These are phyloP conservation scores for Megalonaias nervosa DNA, from an alignment of 1,140 invertebrate genomes.

Conservation along the genomic window DNA sequence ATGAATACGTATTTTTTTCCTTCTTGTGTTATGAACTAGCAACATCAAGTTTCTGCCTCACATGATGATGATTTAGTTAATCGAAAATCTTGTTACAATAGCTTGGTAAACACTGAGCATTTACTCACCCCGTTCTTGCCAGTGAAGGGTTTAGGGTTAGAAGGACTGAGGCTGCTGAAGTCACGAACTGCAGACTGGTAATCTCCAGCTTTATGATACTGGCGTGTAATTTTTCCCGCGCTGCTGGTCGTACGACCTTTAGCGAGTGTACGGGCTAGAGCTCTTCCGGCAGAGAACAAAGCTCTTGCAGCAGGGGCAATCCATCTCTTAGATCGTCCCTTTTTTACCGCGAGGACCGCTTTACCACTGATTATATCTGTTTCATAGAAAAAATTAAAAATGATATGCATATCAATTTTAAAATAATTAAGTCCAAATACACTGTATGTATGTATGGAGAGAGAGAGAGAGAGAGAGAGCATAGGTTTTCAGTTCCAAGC, in stretches of 20 bases:
- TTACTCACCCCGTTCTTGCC: not conserved
- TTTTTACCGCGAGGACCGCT: not conserved
- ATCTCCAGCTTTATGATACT: slow-evolving; percentile 1
- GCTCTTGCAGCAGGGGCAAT: not conserved
- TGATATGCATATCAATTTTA: no score
- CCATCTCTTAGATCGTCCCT: slow-evolving; percentile 3
- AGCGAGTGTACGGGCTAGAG: not conserved
- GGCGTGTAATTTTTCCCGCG: slow-evolving; percentile 8
- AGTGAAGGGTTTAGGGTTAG: not conserved
- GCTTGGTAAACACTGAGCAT: no score
- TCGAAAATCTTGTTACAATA: no score
- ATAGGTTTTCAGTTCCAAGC: no score
- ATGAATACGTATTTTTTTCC: no score
- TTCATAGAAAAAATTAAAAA: not conserved
- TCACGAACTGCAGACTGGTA: slow-evolving; percentile 3
- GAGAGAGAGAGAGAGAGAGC: no score
- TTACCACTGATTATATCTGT: not conserved
- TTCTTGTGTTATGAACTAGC: no score
- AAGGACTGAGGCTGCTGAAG: not conserved
- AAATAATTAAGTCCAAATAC: no score
- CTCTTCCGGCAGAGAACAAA: slow-evolving; percentile 1
- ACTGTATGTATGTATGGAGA: no score
- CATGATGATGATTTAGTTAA: no score
- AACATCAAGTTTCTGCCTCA: no score
- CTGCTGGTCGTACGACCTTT: not conserved